These are phyloP conservation scores for Monochamus saltuarius DNA, from an alignment of 1,140 invertebrate genomes.

Conservation along the genomic window DNA sequence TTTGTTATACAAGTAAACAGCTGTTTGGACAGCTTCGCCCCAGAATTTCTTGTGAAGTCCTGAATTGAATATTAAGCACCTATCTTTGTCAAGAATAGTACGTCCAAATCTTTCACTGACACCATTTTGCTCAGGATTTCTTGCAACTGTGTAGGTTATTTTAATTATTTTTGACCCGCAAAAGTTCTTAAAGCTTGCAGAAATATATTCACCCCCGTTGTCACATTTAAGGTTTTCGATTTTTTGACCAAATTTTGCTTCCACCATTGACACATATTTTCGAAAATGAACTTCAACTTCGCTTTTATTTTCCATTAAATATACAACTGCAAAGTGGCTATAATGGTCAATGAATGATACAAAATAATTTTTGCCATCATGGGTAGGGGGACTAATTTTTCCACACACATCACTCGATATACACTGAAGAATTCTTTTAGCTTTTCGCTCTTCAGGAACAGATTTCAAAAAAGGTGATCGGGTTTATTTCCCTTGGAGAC, in stretches of 20 bases:
- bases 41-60: constrained; percentile 45
- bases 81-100: constrained; percentile 48
- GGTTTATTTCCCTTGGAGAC: constrained; percentile 27
- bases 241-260: constrained; percentile 37
- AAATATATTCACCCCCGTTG: constrained; percentile 42
- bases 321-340: constrained; percentile 46
- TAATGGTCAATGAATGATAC: constrained; percentile 51
- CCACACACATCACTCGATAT: constrained; percentile 50
- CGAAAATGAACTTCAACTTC: constrained; percentile 40
- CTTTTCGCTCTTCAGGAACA: constrained; percentile 17
- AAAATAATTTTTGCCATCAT: constrained; percentile 48
- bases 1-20: constrained; percentile 53
- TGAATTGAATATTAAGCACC: constrained; percentile 46
- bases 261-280: constrained; percentile 39
- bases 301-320: constrained; percentile 45
- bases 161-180: constrained; percentile 36
- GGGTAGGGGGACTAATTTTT: constrained; percentile 41
- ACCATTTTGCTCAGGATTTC: constrained; percentile 52
- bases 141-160: constrained; percentile 32
- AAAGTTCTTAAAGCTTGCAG: constrained; percentile 33
- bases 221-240: constrained; percentile 42
- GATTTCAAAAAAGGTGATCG: constrained; percentile 22
- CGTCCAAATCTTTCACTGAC: constrained; percentile 50
- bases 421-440: constrained; percentile 37
- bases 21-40: constrained; percentile 51